Base-by-base conservation (phyloP, 2,888 invertebrate species). In the Campoplex nolae region DNA sequence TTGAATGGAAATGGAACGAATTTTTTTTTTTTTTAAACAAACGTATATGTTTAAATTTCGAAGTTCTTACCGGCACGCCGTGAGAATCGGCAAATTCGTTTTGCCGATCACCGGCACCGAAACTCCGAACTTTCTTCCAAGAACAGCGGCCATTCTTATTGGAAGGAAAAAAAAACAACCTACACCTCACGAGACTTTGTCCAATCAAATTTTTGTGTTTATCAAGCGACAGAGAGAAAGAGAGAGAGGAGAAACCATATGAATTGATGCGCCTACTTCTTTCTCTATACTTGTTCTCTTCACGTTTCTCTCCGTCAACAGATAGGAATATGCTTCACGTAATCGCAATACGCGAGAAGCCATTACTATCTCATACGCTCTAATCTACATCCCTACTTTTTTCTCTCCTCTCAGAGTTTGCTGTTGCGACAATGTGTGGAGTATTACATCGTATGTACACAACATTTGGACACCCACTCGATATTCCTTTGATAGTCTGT, bases 131-230 rank as follows among this genome's bases (percentile, higher is more conserved):
- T 91, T 92, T 86, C 91, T 92, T 91, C 93, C 92, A 84, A 94
- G 88, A 88, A 91, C 92, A 90, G 93, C 93, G 85, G 94, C 93
- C 94, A 94, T 94, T 93, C 92, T 93, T 92, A 91, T 90, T 92
- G 91, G 89, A 90, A 67, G 73, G 62, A 81, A 74, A 62, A 58
- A 68, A 62, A 81, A 70, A 45, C 23, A 71, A 58, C 32, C 78
- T 38, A 70, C 35, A 51, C 80, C 78, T 48, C 70, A 28, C 68
- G 56, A 75, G 9, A 79, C 28, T 84, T 23, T 70, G 75, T 75
- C 70, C 84, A 84, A 82, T 84, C 78, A 82, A 79, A 84, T 74
- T 48, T 76, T 70, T 56, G 32, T 68, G 32, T 74, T 48, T 75
- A n/a, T 23, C 4, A 38, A 54, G 67, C 13, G 48, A n/a, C 70